Conservation (phyloP, 92 coral and sea anemone genomes). For the Diadumene lineata region DNA sequence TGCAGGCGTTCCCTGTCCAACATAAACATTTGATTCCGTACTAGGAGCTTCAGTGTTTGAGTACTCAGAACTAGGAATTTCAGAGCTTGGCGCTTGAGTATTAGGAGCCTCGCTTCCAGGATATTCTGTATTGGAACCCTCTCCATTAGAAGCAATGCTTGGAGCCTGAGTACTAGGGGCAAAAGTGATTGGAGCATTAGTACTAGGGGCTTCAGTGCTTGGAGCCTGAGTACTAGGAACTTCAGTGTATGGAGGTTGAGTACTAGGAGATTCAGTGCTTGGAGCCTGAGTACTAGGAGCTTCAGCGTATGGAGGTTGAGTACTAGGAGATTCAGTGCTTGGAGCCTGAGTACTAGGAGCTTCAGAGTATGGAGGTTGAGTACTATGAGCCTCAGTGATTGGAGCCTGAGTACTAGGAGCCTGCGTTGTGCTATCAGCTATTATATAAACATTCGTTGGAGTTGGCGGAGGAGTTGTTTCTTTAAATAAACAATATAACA, state of each 20-base stretch:
- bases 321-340: too few species aligned
- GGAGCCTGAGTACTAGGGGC: not conserved
- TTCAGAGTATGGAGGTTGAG: too few species aligned
- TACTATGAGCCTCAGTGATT: too few species aligned
- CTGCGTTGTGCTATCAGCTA: too few species aligned
- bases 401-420: too few species aligned
- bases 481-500: too few species aligned
- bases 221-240: not conserved
- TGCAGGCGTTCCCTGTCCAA: not conserved
- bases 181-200: not conserved
- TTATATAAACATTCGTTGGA: too few species aligned
- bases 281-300: not conserved
- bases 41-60: not conserved
- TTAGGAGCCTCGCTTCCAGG: not conserved
- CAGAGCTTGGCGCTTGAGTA: not conserved
- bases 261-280: not conserved
- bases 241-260: not conserved
- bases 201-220: not conserved
- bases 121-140: not conserved
- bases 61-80: not conserved
- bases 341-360: too few species aligned
- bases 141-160: not conserved
- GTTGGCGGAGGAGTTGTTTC: too few species aligned
- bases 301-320: too few species aligned
- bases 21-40: not conserved